These are phyloP conservation scores for Agrochola litura DNA, from an alignment of 2,888 invertebrate genomes.

Conservation along the genomic window DNA sequence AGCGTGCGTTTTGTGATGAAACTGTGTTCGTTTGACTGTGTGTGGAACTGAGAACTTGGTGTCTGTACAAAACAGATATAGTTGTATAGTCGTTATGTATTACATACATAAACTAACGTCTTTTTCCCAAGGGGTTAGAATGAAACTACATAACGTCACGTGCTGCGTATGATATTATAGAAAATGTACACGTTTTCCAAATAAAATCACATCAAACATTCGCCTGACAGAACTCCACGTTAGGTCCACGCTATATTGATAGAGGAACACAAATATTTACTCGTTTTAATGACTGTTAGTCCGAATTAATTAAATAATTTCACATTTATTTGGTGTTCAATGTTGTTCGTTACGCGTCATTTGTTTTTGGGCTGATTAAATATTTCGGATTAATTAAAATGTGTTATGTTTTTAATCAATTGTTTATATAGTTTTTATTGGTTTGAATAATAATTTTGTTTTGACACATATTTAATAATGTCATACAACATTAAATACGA, in stretches of 20 bases:
- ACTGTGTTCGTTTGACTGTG: background rate
- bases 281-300: constrained; percentile 21
- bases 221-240: background rate
- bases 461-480: background rate
- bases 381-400: constrained; percentile 3
- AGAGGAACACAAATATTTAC: constrained; percentile 33
- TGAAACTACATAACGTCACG: no score
- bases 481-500: no score
- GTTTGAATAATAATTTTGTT: background rate
- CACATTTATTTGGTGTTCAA: constrained; percentile 14
- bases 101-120: background rate
- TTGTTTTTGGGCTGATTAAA: constrained; percentile 12
- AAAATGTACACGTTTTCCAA: background rate
- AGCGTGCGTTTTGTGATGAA: no score
- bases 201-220: constrained; percentile 34
- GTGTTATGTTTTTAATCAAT: background rate
- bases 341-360: constrained; percentile 3
- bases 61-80: background rate
- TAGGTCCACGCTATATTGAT: background rate
- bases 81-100: background rate
- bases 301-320: constrained; percentile 40
- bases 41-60: no score
- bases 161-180: background rate
- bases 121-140: no score
- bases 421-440: background rate